These are phyloP conservation scores for Spondyliosoma cantharus DNA, from an alignment of 2,797 vertebrate genomes.

Conservation along the genomic window DNA sequence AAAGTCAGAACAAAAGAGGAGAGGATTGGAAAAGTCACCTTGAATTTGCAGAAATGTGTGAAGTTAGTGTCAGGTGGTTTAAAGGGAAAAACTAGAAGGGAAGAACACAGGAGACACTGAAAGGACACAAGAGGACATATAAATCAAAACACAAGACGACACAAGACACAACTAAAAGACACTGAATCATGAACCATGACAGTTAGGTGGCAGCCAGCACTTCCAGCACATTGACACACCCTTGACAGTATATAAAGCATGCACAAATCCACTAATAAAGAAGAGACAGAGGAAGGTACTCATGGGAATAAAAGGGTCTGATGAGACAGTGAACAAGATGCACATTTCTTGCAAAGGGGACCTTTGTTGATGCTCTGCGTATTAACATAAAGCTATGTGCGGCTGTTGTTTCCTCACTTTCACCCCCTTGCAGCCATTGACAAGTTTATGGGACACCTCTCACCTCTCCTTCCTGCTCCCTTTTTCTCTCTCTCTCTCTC, in stretches of 20 bases:
- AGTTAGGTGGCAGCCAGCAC: not conserved
- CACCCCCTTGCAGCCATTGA: not conserved
- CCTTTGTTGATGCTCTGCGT: not conserved
- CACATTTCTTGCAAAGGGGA: not conserved
- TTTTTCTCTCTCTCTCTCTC: too few relatives aligned
- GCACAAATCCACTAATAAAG: conserved; percentile 29
- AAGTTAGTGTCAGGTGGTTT: too few relatives aligned
- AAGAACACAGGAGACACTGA: too few relatives aligned
- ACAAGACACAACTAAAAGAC: too few relatives aligned
- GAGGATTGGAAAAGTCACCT: not conserved
- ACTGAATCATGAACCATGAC: too few relatives aligned
- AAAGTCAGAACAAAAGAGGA: too few relatives aligned
- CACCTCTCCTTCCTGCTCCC: too few relatives aligned
- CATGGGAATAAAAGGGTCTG: conserved; percentile 14
- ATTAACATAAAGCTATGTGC: not conserved
- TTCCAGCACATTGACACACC: not conserved
- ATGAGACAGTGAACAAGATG: conserved; percentile 38
- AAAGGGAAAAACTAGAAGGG: too few relatives aligned
- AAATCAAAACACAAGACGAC: too few relatives aligned
- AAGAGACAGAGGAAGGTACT: conserved; percentile 23
- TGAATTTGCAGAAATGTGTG: not conserved
- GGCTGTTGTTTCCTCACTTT: not conserved
- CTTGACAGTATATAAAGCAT: not conserved
- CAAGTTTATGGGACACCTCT: not conserved
- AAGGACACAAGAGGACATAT: too few relatives aligned